Conservation (phyloP, 2,888 invertebrate genomes). For the Acronicta psi region DNA sequence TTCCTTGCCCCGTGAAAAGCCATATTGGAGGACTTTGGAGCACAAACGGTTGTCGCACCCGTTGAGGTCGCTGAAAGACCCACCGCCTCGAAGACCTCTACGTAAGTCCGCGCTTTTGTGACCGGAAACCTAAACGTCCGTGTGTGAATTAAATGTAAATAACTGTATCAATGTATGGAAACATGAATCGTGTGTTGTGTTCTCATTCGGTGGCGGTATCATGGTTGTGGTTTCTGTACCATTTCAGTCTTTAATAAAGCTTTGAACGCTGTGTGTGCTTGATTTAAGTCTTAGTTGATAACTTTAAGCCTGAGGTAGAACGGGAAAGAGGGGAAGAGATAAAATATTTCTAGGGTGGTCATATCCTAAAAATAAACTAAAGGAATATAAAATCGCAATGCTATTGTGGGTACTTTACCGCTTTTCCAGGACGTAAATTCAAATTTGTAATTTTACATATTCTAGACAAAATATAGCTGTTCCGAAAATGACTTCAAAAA, state of each 20-base stretch:
- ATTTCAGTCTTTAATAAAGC: conserved; percentile 37
- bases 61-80: conserved; percentile 79
- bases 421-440: neutral
- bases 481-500: conserved; percentile 1
- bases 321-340: too few species aligned
- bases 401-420: neutral
- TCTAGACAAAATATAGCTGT: neutral
- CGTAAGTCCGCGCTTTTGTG: conserved; percentile 83
- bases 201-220: conserved; percentile 58
- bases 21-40: conserved; percentile 84
- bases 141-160: conserved; percentile 77
- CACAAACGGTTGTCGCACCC: conserved; percentile 85
- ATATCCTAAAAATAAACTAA: too few species aligned
- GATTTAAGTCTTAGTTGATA: neutral
- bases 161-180: conserved; percentile 74
- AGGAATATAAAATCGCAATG: neutral
- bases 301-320: neutral
- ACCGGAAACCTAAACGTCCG: conserved; percentile 67
- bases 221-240: conserved; percentile 52
- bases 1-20: conserved; percentile 76
- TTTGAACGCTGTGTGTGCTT: conserved; percentile 32
- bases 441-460: conserved; percentile 4
- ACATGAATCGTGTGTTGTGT: conserved; percentile 60
- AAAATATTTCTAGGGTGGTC: too few species aligned
- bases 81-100: conserved; percentile 75